Conservation (phyloP, 2,888 invertebrate genomes). For the Tiliacea citrago region DNA sequence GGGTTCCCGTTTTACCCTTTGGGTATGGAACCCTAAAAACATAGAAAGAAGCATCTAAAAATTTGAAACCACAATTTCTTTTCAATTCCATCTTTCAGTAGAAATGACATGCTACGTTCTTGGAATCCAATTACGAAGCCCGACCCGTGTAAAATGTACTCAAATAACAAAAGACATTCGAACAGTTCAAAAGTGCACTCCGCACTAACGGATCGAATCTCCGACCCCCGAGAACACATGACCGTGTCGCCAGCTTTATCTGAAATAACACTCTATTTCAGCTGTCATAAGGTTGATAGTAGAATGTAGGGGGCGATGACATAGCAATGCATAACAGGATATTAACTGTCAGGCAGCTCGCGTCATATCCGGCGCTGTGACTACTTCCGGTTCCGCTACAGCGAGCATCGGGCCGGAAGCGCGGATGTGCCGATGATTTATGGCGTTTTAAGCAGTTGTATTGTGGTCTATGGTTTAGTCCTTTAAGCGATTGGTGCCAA, state of each 20-base stretch:
- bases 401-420: constrained; percentile 64
- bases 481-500: constrained; percentile 46
- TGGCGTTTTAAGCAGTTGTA: constrained; percentile 63
- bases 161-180: constrained; percentile 52
- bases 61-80: no score
- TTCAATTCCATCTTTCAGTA: not conserved
- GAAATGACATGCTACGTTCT: not conserved
- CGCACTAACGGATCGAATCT: constrained; percentile 47
- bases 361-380: constrained; percentile 83
- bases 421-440: constrained; percentile 69
- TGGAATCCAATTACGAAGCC: constrained; percentile 50
- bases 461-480: constrained; percentile 62
- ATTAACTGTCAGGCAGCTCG: constrained; percentile 79
- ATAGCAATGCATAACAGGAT: constrained; percentile 76
- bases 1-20: no score
- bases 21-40: no score
- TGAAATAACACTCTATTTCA: constrained; percentile 37
- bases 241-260: not conserved
- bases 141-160: constrained; percentile 39
- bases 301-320: constrained; percentile 47
- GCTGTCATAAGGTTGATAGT: constrained; percentile 26
- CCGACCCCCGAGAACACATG: constrained; percentile 33
- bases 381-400: constrained; percentile 80
- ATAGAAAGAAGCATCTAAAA: no score
- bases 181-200: constrained; percentile 61